Evolutionary conservation across 2,888 invertebrate species (phyloP), one percentile per base, ranked within the genome.

Genomic region (Andrena praecox): DNA sequence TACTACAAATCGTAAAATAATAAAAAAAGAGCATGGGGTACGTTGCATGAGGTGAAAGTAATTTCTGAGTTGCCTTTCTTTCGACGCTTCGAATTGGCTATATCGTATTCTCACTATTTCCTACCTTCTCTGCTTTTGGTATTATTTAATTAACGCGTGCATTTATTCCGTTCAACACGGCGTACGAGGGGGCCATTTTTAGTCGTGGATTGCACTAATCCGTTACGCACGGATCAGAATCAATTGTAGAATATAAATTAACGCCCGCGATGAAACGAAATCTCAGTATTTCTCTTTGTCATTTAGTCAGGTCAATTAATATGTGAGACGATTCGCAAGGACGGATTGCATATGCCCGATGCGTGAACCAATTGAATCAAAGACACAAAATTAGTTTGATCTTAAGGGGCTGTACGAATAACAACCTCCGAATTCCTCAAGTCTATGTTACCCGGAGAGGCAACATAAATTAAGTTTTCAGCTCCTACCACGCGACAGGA

Each of bases 211-310:
- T 33, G 54, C 63, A 56, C 68, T 67, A 54, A 48, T n/a, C 62
- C 35, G 62, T 54, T 50, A 56, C 63, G 62, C 68, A 56, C n/a
- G 48, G 10, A 59, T 69, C 63, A 33, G 42, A 74, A 12, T 35
- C 48, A n/a, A 64, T 68, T 63, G 27, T 2, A 24, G 80, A 80
- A 70, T 80, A 71, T 62, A 77, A 77, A 80, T 80, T 76, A 79
- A 69, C 56, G 63, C 64, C 59, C 63, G 54, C 33, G 42, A 35
- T 74, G 35, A 66, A 60, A 59, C 59, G 24, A 24, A 76, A n/a
- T 66, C 76, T 64, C 64, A 24, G 29, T 27, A 31, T 75, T 80
- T 66, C 50, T 66, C 64, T 66, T 66, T 70, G 54, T 27, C 27
- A 54, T 70, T 66, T 77, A 80, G 71, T 77, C 70, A 62, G 80